Evolutionary conservation across 2,888 invertebrate species (phyloP), one percentile per base, ranked within the genome.

Genomic region (Volucella inanis): DNA sequence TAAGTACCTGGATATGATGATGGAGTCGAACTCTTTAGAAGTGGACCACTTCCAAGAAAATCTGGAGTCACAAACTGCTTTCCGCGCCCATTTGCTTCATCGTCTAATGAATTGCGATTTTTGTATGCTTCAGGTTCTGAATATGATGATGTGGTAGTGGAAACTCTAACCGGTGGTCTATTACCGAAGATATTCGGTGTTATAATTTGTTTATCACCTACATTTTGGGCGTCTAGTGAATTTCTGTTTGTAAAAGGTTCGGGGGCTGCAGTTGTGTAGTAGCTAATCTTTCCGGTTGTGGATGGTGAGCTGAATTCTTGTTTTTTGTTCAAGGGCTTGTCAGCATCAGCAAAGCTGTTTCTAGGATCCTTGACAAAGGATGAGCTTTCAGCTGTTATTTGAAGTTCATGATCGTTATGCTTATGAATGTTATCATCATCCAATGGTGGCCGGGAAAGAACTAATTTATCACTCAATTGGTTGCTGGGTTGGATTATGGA

Each of bases 341-440:
- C 76, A 9, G 43, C 14, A 8, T 22, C 70, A 18, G 52, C 67
- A 52, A 88, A 88, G 47, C 79, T 87, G 41, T 89, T 89, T 3
- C 87, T 61, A 12, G 88, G 87, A 55, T 87, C 87, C 54, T 87
- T 89, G 4, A 92, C 94, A 89, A 97, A 96, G 0, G 96, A 96
- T 0, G 96, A 95, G 8, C 95, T 95, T 91, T 97, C 97, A 9
- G 96, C 96, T 0, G 95, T 94, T 1, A 95, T 93, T 90, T 96
- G 96, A 89, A 94, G 94, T 91, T 96, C 96, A 81, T 67, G 76
- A 3, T 85, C 85, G 10, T 85, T 85, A 8, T 61, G 62, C 11
- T 55, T 64, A 11, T 70, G 47, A 0, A 49, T 52, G 11, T 65
- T 39, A 11, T 54, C 43, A 41, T 76, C 62, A 91, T 93, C 2